phyloP scores from a whole-genome alignment of 2,888 invertebrate species.

The Hirudinaria manillensis region DNA sequence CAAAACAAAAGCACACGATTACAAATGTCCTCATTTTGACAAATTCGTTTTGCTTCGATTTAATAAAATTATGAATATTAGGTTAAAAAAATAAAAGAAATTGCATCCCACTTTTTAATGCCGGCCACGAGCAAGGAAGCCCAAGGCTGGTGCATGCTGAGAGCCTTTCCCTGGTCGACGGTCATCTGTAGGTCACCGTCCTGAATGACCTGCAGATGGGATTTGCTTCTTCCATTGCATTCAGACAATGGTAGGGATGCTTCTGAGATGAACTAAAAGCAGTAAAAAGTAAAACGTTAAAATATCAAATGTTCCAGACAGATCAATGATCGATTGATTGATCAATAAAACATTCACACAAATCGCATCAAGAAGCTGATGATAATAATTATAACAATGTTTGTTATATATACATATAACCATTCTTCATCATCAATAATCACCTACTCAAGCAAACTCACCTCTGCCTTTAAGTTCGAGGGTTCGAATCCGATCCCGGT shows the following conservation, averaged over 20 bases:
- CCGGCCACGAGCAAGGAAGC: constrained; percentile 85
- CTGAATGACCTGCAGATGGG: constrained; percentile 57
- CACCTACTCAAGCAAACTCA: not conserved
- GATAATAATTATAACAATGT: too few relatives aligned
- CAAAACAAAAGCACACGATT: not conserved
- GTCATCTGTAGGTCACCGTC: constrained; percentile 74
- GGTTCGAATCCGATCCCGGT: not conserved
- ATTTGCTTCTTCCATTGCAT: not conserved
- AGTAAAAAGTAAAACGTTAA: not conserved
- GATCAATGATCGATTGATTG: not conserved
- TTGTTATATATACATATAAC: not conserved
- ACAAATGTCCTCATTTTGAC: not conserved
- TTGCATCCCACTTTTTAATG: constrained; percentile 77
- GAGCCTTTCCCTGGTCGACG: constrained; percentile 76
- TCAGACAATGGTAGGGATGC: not conserved
- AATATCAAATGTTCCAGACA: not conserved
- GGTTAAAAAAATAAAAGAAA: not conserved
- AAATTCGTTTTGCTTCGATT: not conserved
- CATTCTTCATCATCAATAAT: not conserved
- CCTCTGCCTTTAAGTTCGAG: not conserved
- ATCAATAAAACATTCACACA: too few relatives aligned
- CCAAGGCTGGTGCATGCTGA: constrained; percentile 94
- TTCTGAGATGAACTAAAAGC: not conserved
- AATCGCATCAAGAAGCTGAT: too few relatives aligned
- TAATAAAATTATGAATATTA: not conserved